These are phyloP conservation scores for Dinoponera quadriceps DNA, from an alignment of 1,140 invertebrate genomes.

Conservation along the genomic window DNA sequence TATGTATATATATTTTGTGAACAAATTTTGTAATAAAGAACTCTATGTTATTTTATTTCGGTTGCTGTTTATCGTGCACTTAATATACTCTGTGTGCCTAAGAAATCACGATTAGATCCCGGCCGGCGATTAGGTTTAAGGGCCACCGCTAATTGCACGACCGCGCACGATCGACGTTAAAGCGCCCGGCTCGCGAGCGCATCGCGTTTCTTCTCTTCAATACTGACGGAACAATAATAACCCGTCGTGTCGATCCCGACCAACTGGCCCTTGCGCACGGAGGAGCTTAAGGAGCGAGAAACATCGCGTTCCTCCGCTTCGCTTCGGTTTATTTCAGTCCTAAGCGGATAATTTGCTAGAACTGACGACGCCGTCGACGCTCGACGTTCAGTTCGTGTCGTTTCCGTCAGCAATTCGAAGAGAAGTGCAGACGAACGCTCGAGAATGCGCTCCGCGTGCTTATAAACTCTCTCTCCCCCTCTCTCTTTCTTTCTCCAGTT, in stretches of 20 bases:
- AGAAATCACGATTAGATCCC: background rate
- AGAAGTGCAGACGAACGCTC: no score
- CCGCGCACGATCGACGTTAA: constrained; percentile 24
- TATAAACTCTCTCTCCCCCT: no score
- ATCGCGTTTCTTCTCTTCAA: constrained; percentile 15
- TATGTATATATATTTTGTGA: no score
- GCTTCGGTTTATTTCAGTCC: background rate
- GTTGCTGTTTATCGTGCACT: no score
- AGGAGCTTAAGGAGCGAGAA: background rate
- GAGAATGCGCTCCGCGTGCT: no score
- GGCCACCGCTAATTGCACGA: constrained; percentile 25
- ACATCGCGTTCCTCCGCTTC: constrained; percentile 2
- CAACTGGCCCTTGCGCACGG: background rate
- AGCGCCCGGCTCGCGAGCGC: background rate
- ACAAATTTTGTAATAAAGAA: no score
- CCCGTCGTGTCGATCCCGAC: background rate
- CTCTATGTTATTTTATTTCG: no score
- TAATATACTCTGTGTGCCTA: no score
- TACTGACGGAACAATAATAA: constrained; percentile 42
- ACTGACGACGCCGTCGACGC: background rate
- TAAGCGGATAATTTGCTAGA: background rate
- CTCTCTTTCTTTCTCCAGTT: no score
- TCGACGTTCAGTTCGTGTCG: background rate
- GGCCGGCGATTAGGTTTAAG: background rate
- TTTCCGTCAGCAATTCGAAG: background rate